Evolutionary conservation across 2,888 invertebrate species (phyloP).

Genomic region (Sesia apiformis): DNA sequence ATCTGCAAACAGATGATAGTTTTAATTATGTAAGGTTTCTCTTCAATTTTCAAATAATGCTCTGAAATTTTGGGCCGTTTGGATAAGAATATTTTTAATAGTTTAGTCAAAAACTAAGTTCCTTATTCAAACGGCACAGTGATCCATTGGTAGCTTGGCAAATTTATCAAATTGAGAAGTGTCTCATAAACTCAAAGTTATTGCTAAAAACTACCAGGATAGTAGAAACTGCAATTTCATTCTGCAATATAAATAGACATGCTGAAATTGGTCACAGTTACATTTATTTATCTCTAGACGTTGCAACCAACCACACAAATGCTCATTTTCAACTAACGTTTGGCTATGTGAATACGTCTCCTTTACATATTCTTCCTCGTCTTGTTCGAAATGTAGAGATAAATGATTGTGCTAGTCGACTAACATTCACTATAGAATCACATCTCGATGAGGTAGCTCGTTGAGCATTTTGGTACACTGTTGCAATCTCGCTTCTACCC

Average conservation of each 20-base stretch:
- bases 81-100: conserved; percentile 19
- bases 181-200: conserved; percentile 1
- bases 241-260: conserved; percentile 19
- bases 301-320: background rate
- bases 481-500: conserved; percentile 73
- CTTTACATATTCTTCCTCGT: background rate
- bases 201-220: conserved; percentile 30
- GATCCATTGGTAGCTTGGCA: conserved; percentile 32
- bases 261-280: background rate
- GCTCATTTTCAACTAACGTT: background rate
- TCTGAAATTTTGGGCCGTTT: conserved; percentile 27
- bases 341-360: too few species aligned
- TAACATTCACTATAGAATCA: conserved; percentile 64
- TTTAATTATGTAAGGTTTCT: conserved; percentile 45
- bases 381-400: background rate
- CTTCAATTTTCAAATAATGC: conserved; percentile 34
- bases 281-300: background rate
- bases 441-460: conserved; percentile 54
- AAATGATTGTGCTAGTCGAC: conserved; percentile 2
- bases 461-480: conserved; percentile 63
- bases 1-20: conserved; percentile 41
- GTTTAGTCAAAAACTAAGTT: conserved; percentile 20
- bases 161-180: background rate
- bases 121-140: conserved; percentile 15
- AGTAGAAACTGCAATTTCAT: conserved; percentile 44